Percentiles rank a stretch among this genome's conserved stretches.
Conservation (phyloP, 2,888 invertebrate genomes). For the Standfussiana lucernea region DNA sequence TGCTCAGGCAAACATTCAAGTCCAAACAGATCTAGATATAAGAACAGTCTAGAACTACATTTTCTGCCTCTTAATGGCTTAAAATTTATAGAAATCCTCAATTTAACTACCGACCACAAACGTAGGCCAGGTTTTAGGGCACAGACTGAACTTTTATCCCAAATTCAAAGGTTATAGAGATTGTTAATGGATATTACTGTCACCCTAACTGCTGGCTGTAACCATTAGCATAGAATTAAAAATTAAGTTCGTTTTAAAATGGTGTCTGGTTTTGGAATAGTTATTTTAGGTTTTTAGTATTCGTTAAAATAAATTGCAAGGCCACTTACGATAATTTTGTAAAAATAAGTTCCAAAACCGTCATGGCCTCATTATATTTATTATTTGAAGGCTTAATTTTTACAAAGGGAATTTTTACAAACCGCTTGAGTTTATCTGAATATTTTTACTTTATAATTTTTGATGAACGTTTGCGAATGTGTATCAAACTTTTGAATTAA, state of each 20-base stretch:
- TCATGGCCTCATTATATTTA: too few relatives aligned
- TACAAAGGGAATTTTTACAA: too few relatives aligned
- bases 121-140: slow-evolving; percentile 27
- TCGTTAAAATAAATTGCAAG: too few relatives aligned
- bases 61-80: background rate
- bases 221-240: slow-evolving; percentile 24
- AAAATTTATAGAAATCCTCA: slow-evolving; percentile 3
- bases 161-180: slow-evolving; percentile 10
- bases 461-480: too few relatives aligned
- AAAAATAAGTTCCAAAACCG: too few relatives aligned
- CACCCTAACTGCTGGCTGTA: slow-evolving; percentile 14
- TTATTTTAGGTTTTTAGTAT: slow-evolving; percentile 3
- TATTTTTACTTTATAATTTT: too few relatives aligned
- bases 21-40: background rate
- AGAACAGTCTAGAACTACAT: too few relatives aligned
- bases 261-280: slow-evolving; percentile 12
- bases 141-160: slow-evolving; percentile 40
- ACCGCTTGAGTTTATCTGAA: too few relatives aligned
- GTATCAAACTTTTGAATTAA: too few relatives aligned
- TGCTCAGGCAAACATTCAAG: too few relatives aligned
- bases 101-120: slow-evolving; percentile 17
- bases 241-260: slow-evolving; percentile 22
- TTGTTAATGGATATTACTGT: slow-evolving; percentile 33
- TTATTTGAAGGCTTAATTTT: too few relatives aligned
- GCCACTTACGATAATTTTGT: too few relatives aligned